Evolutionary conservation across 2,113 vertebrate species (phyloP).

Genomic region (Condylura cristata): DNA sequence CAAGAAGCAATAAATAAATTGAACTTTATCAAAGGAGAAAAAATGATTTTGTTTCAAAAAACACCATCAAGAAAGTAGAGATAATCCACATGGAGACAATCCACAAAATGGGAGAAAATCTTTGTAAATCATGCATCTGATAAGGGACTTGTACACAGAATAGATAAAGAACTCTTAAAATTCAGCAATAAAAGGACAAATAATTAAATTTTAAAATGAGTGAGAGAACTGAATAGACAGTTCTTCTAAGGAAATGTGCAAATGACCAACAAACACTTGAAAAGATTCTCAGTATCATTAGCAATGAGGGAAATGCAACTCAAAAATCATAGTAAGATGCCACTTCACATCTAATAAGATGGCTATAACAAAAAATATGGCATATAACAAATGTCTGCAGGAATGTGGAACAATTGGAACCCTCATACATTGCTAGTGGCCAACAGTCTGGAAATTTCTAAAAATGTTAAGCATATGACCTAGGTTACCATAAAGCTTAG

Average conservation of each 20-base stretch:
- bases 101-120: neutral
- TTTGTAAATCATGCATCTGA: too few species aligned
- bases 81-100: too few species aligned
- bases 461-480: neutral
- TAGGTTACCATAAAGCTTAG: neutral
- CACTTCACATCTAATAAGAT: neutral
- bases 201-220: neutral
- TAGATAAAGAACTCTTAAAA: too few species aligned
- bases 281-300: too few species aligned
- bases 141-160: too few species aligned
- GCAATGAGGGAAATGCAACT: neutral
- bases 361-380: neutral
- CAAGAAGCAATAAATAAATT: conserved; percentile 1
- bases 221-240: neutral
- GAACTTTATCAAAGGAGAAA: conserved; percentile 1
- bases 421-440: neutral
- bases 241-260: neutral
- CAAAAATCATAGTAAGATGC: neutral
- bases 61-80: conserved; percentile 45
- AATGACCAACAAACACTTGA: too few species aligned
- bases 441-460: neutral
- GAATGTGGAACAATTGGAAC: neutral
- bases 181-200: too few species aligned
- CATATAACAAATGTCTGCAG: neutral
- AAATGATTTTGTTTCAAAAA: conserved; percentile 11